Evolutionary conservation across 2,113 vertebrate genomes (phyloP), one percentile per base, ranked within the genome.

Genomic region (Brienomyrus brachyistius): DNA sequence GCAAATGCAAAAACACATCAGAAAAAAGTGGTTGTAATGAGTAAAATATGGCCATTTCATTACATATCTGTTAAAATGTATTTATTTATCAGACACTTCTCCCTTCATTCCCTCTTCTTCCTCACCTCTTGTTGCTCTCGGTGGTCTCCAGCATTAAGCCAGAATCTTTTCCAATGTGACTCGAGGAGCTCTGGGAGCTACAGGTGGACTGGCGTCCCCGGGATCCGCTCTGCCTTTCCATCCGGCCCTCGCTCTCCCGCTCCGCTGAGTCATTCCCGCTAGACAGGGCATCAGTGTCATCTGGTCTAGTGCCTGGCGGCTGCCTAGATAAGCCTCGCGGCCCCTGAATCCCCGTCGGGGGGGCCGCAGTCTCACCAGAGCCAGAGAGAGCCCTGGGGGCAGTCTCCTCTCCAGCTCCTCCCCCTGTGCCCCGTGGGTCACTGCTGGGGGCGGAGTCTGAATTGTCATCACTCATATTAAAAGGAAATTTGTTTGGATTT

Each of bases 241-340:
- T 93, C 3, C 94, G 90, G 27, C 94, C 91, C 88, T 95, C 94
- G 13, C 96, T 97, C 19, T 97, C 97, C 0, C 94, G 93, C 77
- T 97, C 97, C 0, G 96, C 97, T 0, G 97, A 98, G 89, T 98
- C 97, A 56, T 97, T 98, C 70, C 97, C 97, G 0, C 97, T 98
- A 11, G 97, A 98, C 10, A 94, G 90, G 0, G 95, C 95, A 9
- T 98, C 97, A 40, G 95, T 97, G 70, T 98, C 97, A 1, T 98
- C 97, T 0, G 94, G 94, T 92, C 94, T 95, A 0, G 91, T 91
- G 6, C 94, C 94, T 90, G 92, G 94, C 4, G 45, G 90, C 90
- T 92, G 52, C 47, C 90, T 9, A 0, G 94, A 89, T n/a, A 89
- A 93, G 51, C 91, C 91, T 86, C 92, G 3, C 21, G 94, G 93